These are phyloP conservation scores for Flabesymbios commensalis DNA, from an alignment of 2,888 invertebrate species.

Conservation along the genomic window DNA sequence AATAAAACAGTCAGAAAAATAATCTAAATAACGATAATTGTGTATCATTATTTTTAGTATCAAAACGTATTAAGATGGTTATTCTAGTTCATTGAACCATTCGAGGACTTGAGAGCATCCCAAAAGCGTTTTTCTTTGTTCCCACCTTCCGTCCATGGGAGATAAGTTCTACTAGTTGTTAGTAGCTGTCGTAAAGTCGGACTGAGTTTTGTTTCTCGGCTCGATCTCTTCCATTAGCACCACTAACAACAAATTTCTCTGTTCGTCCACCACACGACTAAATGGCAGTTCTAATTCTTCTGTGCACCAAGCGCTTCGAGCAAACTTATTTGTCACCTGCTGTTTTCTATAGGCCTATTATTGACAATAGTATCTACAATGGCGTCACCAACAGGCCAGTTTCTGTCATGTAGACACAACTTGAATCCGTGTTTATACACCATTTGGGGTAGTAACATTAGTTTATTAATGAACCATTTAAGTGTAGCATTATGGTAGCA, in stretches of 20 bases:
- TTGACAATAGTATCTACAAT: conserved; percentile 75
- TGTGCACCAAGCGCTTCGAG: conserved; percentile 75
- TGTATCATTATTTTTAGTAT: too few relatives aligned
- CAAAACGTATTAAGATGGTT: too few relatives aligned
- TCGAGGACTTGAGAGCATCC: conserved; percentile 3
- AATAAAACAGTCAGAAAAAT: too few relatives aligned
- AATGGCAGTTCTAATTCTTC: conserved; percentile 69
- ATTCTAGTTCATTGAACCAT: too few relatives aligned
- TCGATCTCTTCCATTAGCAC: conserved; percentile 6
- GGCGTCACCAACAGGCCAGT: conserved; percentile 73
- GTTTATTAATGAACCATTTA: conserved; percentile 69
- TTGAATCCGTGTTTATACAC: conserved; percentile 64
- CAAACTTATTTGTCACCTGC: conserved; percentile 71
- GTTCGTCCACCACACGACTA: conserved; percentile 4
- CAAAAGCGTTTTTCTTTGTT: conserved; percentile 10
- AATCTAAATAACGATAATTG: too few relatives aligned
- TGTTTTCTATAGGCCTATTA: conserved; percentile 73
- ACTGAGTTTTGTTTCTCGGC: conserved; percentile 64
- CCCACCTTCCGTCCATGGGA: conserved; percentile 13
- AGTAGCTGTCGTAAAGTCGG: conserved; percentile 64
- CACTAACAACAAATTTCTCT: conserved; percentile 5
- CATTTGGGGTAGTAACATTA: conserved; percentile 70
- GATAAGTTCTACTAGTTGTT: conserved; percentile 10
- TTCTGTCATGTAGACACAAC: conserved; percentile 74
- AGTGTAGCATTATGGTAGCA: conserved; percentile 73